Evolutionary conservation across 2,888 invertebrate genomes (phyloP).

Genomic region (Parelbella ahira): DNA sequence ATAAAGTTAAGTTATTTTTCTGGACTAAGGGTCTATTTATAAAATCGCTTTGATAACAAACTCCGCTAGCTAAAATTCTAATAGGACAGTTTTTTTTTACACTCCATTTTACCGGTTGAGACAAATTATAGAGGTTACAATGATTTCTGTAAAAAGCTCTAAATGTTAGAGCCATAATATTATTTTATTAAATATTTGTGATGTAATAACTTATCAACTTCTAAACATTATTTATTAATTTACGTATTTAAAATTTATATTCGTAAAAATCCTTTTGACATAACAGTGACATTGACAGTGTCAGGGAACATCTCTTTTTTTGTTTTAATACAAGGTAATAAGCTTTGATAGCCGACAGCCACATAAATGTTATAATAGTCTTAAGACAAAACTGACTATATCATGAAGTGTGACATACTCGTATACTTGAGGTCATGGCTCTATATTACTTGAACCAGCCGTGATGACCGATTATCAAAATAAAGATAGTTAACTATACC

Average conservation of each 20-base stretch:
- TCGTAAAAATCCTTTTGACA: constrained; percentile 6
- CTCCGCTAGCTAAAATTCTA: constrained; percentile 48
- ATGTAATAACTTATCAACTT: constrained; percentile 21
- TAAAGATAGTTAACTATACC: too few relatives aligned
- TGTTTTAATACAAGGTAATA: too few relatives aligned
- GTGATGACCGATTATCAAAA: too few relatives aligned
- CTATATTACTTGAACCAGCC: too few relatives aligned
- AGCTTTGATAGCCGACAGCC: too few relatives aligned
- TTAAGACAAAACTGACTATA: too few relatives aligned
- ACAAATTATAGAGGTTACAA: constrained; percentile 46
- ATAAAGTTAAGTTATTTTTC: constrained; percentile 35
- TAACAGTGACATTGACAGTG: constrained; percentile 3
- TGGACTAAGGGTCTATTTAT: constrained; percentile 34
- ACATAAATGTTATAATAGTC: too few relatives aligned
- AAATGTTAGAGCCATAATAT: constrained; percentile 56
- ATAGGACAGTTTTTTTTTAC: constrained; percentile 42
- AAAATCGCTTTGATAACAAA: constrained; percentile 44
- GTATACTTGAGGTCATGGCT: too few relatives aligned
- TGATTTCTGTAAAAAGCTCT: constrained; percentile 53
- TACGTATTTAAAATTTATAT: constrained; percentile 15
- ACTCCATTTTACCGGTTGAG: constrained; percentile 60
- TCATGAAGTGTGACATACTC: too few relatives aligned
- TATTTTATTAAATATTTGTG: too few relatives aligned
- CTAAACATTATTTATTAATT: constrained; percentile 26
- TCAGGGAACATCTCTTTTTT: too few relatives aligned